Conservation (phyloP, 2,888 invertebrate species). For the Spatulosminthurus flaviceps region DNA sequence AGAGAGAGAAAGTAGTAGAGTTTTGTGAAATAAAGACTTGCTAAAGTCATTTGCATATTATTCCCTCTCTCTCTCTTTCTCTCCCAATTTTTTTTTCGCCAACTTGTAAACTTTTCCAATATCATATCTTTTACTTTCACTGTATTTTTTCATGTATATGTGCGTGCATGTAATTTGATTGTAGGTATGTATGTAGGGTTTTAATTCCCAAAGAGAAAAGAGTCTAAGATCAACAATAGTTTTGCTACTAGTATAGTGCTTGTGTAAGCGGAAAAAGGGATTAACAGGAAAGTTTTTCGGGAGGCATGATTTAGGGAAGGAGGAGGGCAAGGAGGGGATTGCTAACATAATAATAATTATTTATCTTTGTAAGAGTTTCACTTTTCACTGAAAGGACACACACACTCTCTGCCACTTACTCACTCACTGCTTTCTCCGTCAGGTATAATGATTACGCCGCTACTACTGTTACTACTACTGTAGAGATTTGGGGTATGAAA, state of each 20-base stretch:
- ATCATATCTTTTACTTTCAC: background rate
- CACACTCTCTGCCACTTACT: no score
- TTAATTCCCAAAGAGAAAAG: no score
- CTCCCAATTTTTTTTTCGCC: background rate
- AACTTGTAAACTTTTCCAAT: conserved; percentile 18
- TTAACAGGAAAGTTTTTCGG: background rate
- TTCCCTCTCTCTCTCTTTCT: no score
- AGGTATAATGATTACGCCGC: conserved; percentile 11
- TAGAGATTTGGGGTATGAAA: background rate
- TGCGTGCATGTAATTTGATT: no score
- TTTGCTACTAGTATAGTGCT: no score
- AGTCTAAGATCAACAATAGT: background rate
- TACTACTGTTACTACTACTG: no score
- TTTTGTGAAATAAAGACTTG: background rate
- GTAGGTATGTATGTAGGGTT: no score
- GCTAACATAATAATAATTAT: conserved; percentile 14
- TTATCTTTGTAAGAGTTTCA: background rate
- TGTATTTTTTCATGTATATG: background rate
- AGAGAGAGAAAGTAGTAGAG: background rate
- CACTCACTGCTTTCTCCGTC: background rate
- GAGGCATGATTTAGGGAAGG: background rate
- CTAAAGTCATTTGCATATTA: conserved; percentile 1
- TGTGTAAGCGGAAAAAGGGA: background rate
- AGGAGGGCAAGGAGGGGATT: background rate
- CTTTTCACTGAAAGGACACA: no score